A percentile compares a stretch with the other conserved stretches of the same genome.
These are phyloP conservation scores for Dasysyrphus tricinctus DNA, from an alignment of 2,888 invertebrate genomes.

Conservation along the genomic window DNA sequence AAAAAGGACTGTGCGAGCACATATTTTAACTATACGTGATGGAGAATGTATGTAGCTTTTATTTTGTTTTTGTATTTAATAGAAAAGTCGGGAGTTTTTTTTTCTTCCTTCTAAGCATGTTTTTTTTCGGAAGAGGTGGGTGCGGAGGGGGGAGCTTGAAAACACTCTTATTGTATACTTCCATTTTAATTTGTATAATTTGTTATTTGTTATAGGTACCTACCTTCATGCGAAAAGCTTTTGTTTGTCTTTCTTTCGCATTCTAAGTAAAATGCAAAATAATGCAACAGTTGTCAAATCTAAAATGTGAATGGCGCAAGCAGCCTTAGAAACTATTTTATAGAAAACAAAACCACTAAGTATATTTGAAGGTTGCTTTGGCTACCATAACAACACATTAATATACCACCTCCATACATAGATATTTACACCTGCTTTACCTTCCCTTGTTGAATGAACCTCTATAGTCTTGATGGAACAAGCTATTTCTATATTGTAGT, in stretches of 20 bases:
- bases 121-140: too few species aligned
- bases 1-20: slow-evolving; percentile 34
- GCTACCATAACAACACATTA: not conserved
- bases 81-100: slow-evolving; percentile 25
- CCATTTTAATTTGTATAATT: slow-evolving; percentile 2
- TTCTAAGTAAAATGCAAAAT: slow-evolving; percentile 23
- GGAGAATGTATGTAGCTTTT: slow-evolving; percentile 20
- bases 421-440: not conserved
- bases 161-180: slow-evolving; percentile 6
- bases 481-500: not conserved
- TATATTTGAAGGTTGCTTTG: slow-evolving; percentile 49
- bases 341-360: slow-evolving; percentile 32
- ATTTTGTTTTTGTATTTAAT: slow-evolving; percentile 10
- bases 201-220: not conserved
- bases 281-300: slow-evolving; percentile 67
- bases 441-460: slow-evolving; percentile 13
- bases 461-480: slow-evolving; percentile 1
- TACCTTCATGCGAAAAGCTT: not conserved
- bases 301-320: slow-evolving; percentile 12
- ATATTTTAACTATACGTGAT: slow-evolving; percentile 41
- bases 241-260: not conserved
- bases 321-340: slow-evolving; percentile 57
- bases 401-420: not conserved
- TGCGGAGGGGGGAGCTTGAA: too few species aligned
- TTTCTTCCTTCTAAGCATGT: too few species aligned